Conservation (phyloP, 1,140 invertebrate species). For the Hirudo medicinalis region DNA sequence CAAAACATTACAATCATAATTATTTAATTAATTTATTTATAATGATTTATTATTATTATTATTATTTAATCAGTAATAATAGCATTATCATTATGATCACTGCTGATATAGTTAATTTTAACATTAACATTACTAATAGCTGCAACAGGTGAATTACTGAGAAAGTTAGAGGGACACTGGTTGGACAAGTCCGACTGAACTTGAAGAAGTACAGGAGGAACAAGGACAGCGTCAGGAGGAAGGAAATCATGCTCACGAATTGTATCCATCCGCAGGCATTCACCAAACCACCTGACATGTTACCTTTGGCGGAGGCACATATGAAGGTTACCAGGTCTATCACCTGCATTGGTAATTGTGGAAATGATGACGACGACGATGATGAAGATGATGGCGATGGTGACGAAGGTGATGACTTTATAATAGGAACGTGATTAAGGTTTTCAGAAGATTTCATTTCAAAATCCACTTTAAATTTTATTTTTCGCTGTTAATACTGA, state of each 20-base stretch:
- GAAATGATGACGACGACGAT: not conserved
- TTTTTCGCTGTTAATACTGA: too few species aligned
- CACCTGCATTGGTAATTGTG: not conserved
- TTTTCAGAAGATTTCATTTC: not conserved
- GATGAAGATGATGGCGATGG: not conserved
- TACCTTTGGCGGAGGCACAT: constrained; percentile 1
- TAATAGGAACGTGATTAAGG: not conserved
- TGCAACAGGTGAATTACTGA: not conserved
- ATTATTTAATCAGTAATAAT: not conserved
- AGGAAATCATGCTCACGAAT: constrained; percentile 3
- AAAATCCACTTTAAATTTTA: not conserved
- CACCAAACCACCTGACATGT: not conserved
- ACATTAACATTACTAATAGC: not conserved
- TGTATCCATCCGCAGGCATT: constrained; percentile 1
- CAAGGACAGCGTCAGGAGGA: not conserved
- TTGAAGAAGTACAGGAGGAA: not conserved
- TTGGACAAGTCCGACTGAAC: not conserved
- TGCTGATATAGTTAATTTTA: too few species aligned
- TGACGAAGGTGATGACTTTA: not conserved
- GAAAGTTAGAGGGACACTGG: not conserved
- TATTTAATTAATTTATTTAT: not conserved
- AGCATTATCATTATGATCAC: too few species aligned
- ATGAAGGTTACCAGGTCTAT: not conserved
- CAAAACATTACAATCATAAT: not conserved
- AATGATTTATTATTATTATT: not conserved